Base-by-base conservation (phyloP, 2,113 vertebrate species). In the Alouatta palliata region DNA sequence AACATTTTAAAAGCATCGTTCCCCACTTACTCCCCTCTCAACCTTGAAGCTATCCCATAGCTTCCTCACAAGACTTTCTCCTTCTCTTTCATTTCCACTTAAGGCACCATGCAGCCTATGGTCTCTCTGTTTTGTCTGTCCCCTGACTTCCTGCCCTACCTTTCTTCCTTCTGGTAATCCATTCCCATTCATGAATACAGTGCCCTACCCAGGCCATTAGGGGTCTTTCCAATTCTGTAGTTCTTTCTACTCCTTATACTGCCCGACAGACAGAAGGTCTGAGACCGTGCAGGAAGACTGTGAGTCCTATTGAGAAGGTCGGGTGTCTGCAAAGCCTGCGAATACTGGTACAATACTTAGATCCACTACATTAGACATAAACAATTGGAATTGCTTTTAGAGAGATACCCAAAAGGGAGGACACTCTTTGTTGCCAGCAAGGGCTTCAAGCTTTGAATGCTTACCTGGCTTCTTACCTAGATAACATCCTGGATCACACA, bases 261-360 rank as follows among this genome's bases (percentile, higher is more conserved):
- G 19, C 47, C 86, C 8, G 4, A 3, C 17, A 23, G 2, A 0
- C 6, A 21, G 45, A 49, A 45, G 45, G 25, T 5, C 8, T 1
- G 8, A 61, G 30, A 11, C 6, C 7, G 11, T 3, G 2, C 30
- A 8, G 8, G 16, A 43, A 49, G 45, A 32, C 11, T 20, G 6
- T 0, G 32, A 23, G 49, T 13, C 75, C 54, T 37, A 6, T 35
- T 25, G 35, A 52, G 45, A 37, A 49, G 54, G 32, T 0, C 0
- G 0, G 9, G 30, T 16, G 10, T 10, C n/a, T 2, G 23, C 3
- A 6, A 23, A 45, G 52, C 7, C 43, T 23, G 10, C 30, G 30
- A 30, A 54, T 5, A 0, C 13, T 21, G 13, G 14, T 6, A 6
- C 1, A 0, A 12, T 5, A 6, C 13, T 20, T 43, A 35, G 2